Evolutionary conservation across 2,797 vertebrate genomes (phyloP), one percentile per base, ranked within the genome.

Genomic region (Ficedula albicollis): DNA sequence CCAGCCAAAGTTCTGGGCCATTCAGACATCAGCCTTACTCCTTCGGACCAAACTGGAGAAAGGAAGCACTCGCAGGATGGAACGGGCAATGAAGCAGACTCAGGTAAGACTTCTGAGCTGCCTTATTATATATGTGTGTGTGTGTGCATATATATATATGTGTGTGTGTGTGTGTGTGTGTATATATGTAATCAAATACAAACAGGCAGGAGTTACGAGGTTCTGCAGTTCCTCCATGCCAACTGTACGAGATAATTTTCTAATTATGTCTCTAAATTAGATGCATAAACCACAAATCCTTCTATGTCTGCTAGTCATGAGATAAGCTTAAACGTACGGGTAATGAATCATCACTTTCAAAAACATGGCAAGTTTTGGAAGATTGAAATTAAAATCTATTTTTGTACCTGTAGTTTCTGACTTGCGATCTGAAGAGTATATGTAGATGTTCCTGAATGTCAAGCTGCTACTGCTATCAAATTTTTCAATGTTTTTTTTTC

Each of bases 31-130:
- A 9, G 98, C 98, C 1, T 97, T 99, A 38, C 98, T 98, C 66
- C 98, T 99, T 70, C 97, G 99, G 91, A 99, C 98, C 77, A 99
- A 98, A 95, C 97, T 99, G 95, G 99, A 99, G 92, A 98, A 94
- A 92, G 98, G 98, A 80, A 99, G 98, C 55, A 97, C 98, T 15
- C 98, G 99, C 15, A 98, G 99, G 87, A 97, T 99, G 66, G 99
- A 99, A 85, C 98, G 99, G 56, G 99, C 99, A 44, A 98, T 99
- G 99, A 99, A 98, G 98, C 99, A 99, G 97, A 99, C 98, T 12
- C 99, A 99, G 98, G 99, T 99, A 97, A 96, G 91, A 39, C 16
- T 48, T 68, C 54, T 17, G 22, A 54, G 66, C 60, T 82, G 55
- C 30, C 13, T 43, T 63, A 29, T 70, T 88, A 15, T 25, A 8